Percentiles rank a stretch among this genome's conserved stretches.
Evolutionary conservation across 2,888 invertebrate species (phyloP).

Genomic region (Acleris laterana): DNA sequence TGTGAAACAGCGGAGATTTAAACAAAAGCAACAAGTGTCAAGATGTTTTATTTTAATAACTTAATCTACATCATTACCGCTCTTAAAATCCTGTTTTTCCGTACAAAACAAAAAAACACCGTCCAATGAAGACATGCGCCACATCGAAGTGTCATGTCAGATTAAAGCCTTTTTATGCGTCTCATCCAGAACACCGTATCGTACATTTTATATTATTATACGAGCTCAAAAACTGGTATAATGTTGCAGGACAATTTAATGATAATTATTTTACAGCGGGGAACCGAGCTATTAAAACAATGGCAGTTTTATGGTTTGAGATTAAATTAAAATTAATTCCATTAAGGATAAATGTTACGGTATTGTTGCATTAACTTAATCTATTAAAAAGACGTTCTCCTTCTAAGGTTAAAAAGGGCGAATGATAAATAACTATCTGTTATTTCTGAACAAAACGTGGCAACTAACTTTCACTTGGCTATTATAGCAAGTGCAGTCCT

Average conservation of each 20-base stretch:
- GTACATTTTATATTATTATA: slow-evolving; percentile 29
- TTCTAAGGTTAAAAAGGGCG: slow-evolving; percentile 2
- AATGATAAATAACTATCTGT: slow-evolving; percentile 7
- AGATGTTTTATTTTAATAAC: slow-evolving; percentile 3
- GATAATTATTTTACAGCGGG: slow-evolving; percentile 39
- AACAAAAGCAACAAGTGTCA: neutral
- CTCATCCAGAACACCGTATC: slow-evolving; percentile 11
- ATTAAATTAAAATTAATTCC: slow-evolving; percentile 37
- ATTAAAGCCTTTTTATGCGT: slow-evolving; percentile 21
- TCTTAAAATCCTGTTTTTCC: slow-evolving; percentile 14
- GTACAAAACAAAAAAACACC: slow-evolving; percentile 5
- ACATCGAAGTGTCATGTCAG: slow-evolving; percentile 32
- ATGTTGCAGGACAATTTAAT: slow-evolving; percentile 23
- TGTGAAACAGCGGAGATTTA: no score
- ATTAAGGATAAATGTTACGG: slow-evolving; percentile 11
- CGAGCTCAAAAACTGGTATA: slow-evolving; percentile 26
- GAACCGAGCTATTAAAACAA: slow-evolving; percentile 40
- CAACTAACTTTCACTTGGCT: no score
- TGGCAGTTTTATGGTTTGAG: slow-evolving; percentile 42
- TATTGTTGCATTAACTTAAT: slow-evolving; percentile 5
- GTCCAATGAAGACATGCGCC: slow-evolving; percentile 21
- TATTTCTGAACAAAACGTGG: neutral
- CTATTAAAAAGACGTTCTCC: neutral
- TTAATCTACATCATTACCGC: slow-evolving; percentile 17
- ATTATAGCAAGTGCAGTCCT: no score